Conservation (phyloP, 2,888 invertebrate genomes). For the Stenodera caucasica region DNA sequence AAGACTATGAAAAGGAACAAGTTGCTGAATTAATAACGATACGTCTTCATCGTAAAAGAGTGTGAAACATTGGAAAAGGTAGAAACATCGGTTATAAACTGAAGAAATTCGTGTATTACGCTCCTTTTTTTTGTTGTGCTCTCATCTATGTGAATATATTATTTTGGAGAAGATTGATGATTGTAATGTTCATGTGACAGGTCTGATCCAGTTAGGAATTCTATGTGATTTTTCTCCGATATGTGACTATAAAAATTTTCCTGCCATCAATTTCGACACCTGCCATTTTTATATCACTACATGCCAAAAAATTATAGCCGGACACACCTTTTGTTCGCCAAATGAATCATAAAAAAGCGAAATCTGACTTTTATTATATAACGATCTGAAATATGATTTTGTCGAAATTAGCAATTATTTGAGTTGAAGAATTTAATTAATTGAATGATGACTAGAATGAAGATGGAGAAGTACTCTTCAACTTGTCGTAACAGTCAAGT, state of each 20-base stretch:
- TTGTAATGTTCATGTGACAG: conserved; percentile 40
- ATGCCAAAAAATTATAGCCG: background rate
- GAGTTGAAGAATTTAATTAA: too few species aligned
- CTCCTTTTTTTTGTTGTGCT: too few species aligned
- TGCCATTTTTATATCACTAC: conserved; percentile 10
- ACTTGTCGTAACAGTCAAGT: too few species aligned
- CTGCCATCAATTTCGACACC: conserved; percentile 19
- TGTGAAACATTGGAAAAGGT: conserved; percentile 34
- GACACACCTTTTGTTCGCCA: background rate
- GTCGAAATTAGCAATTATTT: too few species aligned
- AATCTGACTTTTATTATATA: too few species aligned
- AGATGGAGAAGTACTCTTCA: too few species aligned
- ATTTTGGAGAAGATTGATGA: conserved; percentile 44
- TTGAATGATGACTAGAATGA: too few species aligned
- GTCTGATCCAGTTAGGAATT: conserved; percentile 40
- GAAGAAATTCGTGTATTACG: conserved; percentile 21
- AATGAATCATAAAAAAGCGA: too few species aligned
- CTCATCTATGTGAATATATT: conserved; percentile 39
- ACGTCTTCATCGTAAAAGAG: conserved; percentile 31
- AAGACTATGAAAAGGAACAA: conserved; percentile 4
- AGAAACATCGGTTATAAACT: conserved; percentile 18
- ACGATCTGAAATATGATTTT: too few species aligned
- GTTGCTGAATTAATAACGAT: conserved; percentile 32
- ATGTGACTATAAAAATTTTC: conserved; percentile 32
- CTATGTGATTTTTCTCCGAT: conserved; percentile 38